These are phyloP conservation scores for Drosophila imparisetae DNA, from an alignment of 2,888 invertebrate genomes.

Conservation along the genomic window DNA sequence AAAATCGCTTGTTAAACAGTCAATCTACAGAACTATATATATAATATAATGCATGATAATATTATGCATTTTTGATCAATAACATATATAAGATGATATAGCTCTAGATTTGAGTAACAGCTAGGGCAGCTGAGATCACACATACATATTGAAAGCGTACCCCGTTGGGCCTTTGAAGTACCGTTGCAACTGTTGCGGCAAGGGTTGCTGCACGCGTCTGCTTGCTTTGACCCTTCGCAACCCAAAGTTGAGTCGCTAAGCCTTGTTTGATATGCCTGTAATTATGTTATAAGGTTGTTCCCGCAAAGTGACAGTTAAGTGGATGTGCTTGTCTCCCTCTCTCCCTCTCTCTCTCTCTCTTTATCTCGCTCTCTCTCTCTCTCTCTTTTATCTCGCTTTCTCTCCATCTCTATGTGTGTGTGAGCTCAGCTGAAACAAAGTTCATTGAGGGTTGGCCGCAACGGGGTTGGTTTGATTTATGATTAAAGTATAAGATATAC, in stretches of 20 bases:
- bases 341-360: neutral
- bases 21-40: neutral
- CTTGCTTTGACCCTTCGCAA: constrained; percentile 39
- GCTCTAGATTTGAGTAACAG: neutral
- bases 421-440: constrained; percentile 17
- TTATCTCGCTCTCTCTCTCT: neutral
- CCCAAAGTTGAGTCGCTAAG: constrained; percentile 42
- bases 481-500: constrained; percentile 3
- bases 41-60: too few relatives aligned
- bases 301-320: constrained; percentile 74
- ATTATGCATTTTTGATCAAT: neutral
- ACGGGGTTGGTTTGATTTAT: constrained; percentile 55
- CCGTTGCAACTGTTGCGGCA: constrained; percentile 15
- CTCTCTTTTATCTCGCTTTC: neutral
- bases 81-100: neutral
- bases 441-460: constrained; percentile 42
- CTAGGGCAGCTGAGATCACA: neutral
- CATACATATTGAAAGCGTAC: neutral
- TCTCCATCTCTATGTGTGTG: constrained; percentile 5
- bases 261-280: constrained; percentile 75
- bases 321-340: constrained; percentile 23
- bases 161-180: constrained; percentile 8
- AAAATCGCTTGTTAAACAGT: neutral
- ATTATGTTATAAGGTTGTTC: constrained; percentile 79
- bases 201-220: constrained; percentile 31